These are phyloP conservation scores for Flabesymbios commensalis DNA, from an alignment of 2,888 invertebrate species.

Conservation along the genomic window DNA sequence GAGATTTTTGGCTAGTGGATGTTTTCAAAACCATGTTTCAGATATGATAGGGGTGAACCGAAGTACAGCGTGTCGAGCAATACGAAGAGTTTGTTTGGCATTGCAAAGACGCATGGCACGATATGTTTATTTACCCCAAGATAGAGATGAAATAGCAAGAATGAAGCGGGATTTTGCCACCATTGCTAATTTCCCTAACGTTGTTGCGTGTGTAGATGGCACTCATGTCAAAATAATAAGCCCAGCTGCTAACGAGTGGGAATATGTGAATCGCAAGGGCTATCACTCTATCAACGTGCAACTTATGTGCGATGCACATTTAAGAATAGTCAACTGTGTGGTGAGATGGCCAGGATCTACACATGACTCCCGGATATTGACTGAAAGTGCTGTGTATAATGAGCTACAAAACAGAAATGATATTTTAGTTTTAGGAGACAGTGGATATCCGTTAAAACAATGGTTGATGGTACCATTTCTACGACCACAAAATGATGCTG, in stretches of 20 bases:
- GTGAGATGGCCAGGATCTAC: constrained; percentile 5
- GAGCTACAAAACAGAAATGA: not conserved
- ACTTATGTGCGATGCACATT: constrained; percentile 3
- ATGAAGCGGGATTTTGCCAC: not conserved
- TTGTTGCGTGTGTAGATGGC: constrained; percentile 2
- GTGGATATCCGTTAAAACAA: not conserved
- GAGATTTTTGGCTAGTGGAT: not conserved
- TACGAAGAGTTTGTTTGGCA: not conserved
- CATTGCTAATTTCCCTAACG: not conserved
- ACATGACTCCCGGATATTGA: constrained; percentile 2
- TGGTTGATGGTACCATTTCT: not conserved
- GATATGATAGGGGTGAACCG: not conserved
- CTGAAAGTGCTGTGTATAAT: not conserved
- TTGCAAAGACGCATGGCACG: not conserved
- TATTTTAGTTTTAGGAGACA: not conserved
- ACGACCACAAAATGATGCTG: not conserved
- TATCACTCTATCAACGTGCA: constrained; percentile 2
- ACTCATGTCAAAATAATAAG: not conserved
- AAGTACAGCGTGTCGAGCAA: constrained; percentile 2
- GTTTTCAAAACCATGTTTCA: not conserved
- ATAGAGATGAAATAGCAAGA: not conserved
- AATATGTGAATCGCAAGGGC: constrained; percentile 1
- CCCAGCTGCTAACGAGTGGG: not conserved
- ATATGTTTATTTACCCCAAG: not conserved
- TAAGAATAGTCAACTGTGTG: constrained; percentile 1